Evolutionary conservation across 1,140 invertebrate genomes (phyloP), one percentile per base, ranked within the genome.

Genomic region (Sinella curviseta): DNA sequence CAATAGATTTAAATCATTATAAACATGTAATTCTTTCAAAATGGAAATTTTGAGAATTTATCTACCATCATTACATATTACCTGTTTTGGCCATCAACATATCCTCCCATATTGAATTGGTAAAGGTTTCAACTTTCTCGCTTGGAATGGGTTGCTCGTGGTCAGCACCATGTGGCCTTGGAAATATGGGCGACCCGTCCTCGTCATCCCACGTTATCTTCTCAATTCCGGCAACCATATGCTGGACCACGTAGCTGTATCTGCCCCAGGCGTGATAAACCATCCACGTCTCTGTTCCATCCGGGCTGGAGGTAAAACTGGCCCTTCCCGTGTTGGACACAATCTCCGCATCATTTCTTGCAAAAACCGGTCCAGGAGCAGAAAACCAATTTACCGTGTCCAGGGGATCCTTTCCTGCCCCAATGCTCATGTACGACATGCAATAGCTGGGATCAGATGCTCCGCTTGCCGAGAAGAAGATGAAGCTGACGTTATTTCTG

Each of bases 201-300:
- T 74, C 39, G 20, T 77, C 70, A 74, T 78, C 34, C 76, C 76
- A 80, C 30, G 77, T 76, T 24, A 80, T 65, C 77, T 80, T 80
- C 17, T 77, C 76, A 28, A 80, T 74, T 0, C 79, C 33, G 2
- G 79, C 76, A 4, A 60, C 4, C 57, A 75, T 3, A 30, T 34
- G 75, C 76, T 74, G 74, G 39, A 76, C 36, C 3, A 80, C 73
- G 36, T 77, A 28, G 24, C 75, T 74, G 14, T 14, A 78, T n/a
- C 1, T 31, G 4, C 2, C 14, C 8, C 12, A 28, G 2, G 12
- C 70, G 26, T 74, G 70, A 31, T 74, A 74, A 17, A 74, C 70
- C 70, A 74, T 74, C 70, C 70, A 74, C 17, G 70, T 74, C 31
- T 74, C 70, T 8, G 70, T 60, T 4, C 12, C 12, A n/a, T 60